Conservation (phyloP, 2,113 vertebrate genomes). For the Leptocoma aspasia region DNA sequence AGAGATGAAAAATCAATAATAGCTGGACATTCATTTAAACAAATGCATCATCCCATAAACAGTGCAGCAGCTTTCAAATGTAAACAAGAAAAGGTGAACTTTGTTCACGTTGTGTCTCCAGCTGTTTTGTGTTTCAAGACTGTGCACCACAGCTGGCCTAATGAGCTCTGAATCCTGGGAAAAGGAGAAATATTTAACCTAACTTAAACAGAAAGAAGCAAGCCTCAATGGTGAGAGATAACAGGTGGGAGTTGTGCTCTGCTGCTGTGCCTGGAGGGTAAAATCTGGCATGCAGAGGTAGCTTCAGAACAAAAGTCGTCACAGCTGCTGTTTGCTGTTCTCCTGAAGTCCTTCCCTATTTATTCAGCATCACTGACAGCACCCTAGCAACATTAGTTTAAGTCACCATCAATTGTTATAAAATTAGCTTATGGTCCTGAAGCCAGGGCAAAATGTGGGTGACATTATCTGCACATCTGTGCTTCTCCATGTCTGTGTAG, state of each 20-base stretch:
- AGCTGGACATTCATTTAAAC: slow-evolving; percentile 72
- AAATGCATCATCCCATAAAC: slow-evolving; percentile 75
- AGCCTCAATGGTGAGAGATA: slow-evolving; percentile 61
- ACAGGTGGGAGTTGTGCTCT: slow-evolving; percentile 68
- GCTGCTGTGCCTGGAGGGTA: slow-evolving; percentile 55
- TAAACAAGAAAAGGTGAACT: slow-evolving; percentile 78
- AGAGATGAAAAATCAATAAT: slow-evolving; percentile 61
- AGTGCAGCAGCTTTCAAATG: slow-evolving; percentile 70
- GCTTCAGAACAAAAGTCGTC: slow-evolving; percentile 58
- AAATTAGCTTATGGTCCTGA: slow-evolving; percentile 25
- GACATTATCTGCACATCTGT: neutral
- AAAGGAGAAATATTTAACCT: slow-evolving; percentile 65
- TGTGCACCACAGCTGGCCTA: slow-evolving; percentile 68
- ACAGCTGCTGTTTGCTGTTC: slow-evolving; percentile 47
- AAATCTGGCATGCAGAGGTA: slow-evolving; percentile 68
- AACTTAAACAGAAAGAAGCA: slow-evolving; percentile 59
- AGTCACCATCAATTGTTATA: neutral
- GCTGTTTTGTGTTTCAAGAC: slow-evolving; percentile 74
- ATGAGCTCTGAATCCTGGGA: slow-evolving; percentile 72
- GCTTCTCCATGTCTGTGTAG: neutral
- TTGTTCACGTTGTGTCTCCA: slow-evolving; percentile 73
- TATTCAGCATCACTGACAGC: slow-evolving; percentile 68
- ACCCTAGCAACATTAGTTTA: slow-evolving; percentile 43
- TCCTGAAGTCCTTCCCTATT: slow-evolving; percentile 64
- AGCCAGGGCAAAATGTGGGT: neutral